Percentiles rank a stretch among this genome's conserved stretches.
Conservation (phyloP, 2,797 vertebrate species). For the Amphiprion clarkii region DNA sequence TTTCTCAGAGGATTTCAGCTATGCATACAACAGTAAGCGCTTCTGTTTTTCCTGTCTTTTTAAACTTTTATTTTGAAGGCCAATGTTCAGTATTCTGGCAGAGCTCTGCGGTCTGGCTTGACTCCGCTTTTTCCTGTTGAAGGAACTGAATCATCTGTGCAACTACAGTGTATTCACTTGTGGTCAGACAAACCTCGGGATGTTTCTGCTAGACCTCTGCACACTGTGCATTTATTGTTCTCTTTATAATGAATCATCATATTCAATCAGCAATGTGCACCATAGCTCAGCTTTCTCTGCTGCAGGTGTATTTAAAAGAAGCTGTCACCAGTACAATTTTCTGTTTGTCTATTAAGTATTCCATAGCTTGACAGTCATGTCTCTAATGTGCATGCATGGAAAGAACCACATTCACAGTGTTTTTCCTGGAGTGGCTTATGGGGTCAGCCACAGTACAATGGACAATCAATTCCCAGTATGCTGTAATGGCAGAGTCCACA, state of each 20-base stretch:
- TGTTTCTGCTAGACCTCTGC: conserved; percentile 2
- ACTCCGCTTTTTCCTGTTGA: conserved; percentile 26
- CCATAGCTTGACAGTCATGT: not conserved
- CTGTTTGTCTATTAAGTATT: not conserved
- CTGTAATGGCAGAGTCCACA: conserved; percentile 39
- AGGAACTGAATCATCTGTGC: conserved; percentile 12
- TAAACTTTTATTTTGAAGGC: conserved; percentile 58
- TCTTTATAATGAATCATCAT: not conserved
- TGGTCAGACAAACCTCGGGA: not conserved
- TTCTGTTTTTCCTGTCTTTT: too few relatives aligned
- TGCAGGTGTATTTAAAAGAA: not conserved
- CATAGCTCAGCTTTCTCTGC: not conserved
- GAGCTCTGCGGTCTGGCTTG: not conserved
- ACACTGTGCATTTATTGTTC: not conserved
- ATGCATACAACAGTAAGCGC: not conserved
- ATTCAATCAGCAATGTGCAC: not conserved
- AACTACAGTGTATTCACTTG: conserved; percentile 6
- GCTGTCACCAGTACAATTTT: not conserved
- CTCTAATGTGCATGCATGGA: not conserved
- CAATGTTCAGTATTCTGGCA: not conserved
- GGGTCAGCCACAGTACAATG: conserved; percentile 32
- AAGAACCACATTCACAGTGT: conserved; percentile 22
- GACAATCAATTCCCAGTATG: conserved; percentile 52
- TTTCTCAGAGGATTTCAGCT: not conserved
- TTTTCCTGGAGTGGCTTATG: conserved; percentile 36